Percentiles rank a stretch among this genome's conserved stretches.
Conservation (phyloP, 2,113 vertebrate species). For the Sitta europaea region DNA sequence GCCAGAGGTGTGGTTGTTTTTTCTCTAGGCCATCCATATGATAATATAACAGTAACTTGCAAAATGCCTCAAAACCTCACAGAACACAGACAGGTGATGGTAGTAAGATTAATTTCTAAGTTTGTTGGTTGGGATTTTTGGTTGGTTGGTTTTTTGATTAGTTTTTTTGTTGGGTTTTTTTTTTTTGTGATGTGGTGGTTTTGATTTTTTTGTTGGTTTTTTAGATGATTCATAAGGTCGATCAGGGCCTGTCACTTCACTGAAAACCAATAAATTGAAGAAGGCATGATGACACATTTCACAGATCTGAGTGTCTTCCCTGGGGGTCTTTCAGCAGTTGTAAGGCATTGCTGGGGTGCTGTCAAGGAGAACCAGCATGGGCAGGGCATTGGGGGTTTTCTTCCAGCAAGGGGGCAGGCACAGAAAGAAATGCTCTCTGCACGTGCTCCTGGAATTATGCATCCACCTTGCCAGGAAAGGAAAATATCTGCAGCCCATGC, state of each 20-base stretch:
- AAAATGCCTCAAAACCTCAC: background rate
- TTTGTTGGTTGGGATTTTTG: background rate
- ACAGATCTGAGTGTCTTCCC: background rate
- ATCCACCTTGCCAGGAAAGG: background rate
- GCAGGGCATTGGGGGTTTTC: background rate
- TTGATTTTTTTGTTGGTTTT: background rate
- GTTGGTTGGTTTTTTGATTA: background rate
- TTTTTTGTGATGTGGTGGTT: background rate
- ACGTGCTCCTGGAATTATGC: background rate
- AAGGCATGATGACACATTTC: background rate
- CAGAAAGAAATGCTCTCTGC: background rate
- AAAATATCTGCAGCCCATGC: background rate
- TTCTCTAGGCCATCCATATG: background rate
- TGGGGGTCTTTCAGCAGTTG: background rate
- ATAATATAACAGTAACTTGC: background rate
- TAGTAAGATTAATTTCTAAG: background rate
- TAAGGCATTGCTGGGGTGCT: background rate
- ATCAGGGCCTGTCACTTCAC: background rate
- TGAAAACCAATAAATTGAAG: background rate
- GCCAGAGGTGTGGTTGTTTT: background rate
- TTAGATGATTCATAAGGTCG: background rate
- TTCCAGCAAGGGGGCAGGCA: background rate
- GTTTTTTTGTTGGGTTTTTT: background rate
- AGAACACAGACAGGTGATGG: background rate
- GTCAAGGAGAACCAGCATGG: background rate